Evolutionary conservation across 2,113 vertebrate species (phyloP).

Genomic region (Pelecanus crispus): DNA sequence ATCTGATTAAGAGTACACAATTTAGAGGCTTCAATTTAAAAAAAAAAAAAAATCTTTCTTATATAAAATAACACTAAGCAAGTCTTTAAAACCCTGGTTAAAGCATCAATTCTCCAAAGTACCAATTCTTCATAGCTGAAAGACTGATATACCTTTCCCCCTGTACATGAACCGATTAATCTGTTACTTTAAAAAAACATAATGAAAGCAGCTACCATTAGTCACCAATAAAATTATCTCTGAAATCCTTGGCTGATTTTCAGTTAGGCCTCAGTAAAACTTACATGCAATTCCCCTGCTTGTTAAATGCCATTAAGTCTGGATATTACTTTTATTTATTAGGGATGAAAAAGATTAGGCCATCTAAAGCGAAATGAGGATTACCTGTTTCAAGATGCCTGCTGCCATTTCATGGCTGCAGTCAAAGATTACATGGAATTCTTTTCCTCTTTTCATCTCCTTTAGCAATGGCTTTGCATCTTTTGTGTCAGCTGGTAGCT

Average conservation of each 20-base stretch:
- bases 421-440: conserved; percentile 98
- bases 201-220: neutral
- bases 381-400: conserved; percentile 96
- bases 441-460: conserved; percentile 98
- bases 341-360: neutral
- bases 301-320: neutral
- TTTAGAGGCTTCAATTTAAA: neutral
- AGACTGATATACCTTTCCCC: neutral
- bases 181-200: neutral
- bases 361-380: neutral
- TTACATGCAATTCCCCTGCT: neutral
- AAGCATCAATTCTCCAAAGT: neutral
- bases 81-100: neutral
- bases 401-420: conserved; percentile 98
- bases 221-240: neutral
- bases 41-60: neutral
- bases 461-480: conserved; percentile 96
- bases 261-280: neutral
- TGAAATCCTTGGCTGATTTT: neutral
- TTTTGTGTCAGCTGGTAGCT: conserved; percentile 91
- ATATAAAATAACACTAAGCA: neutral
- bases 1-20: neutral
- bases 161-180: neutral
- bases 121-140: neutral
- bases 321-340: neutral